These are phyloP conservation scores for Heloderma charlesbogerti DNA, from an alignment of 2,113 vertebrate genomes.

Conservation along the genomic window DNA sequence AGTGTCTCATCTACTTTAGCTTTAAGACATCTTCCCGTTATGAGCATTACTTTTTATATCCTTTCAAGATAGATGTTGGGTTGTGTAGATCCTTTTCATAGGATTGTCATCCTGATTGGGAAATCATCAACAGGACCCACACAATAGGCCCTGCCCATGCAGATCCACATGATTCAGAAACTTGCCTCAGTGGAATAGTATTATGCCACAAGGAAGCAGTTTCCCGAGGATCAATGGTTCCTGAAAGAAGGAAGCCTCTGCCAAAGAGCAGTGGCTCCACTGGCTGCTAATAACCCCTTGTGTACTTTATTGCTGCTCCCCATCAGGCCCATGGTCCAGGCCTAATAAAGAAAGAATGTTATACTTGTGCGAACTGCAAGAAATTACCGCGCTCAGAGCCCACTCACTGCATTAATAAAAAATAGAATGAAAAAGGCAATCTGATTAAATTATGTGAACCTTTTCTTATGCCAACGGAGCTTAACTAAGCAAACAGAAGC, in stretches of 20 bases:
- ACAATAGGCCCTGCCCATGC: background rate
- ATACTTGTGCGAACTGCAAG: slow-evolving; percentile 45
- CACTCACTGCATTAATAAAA: slow-evolving; percentile 77
- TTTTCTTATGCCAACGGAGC: slow-evolving; percentile 75
- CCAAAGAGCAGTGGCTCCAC: slow-evolving; percentile 6
- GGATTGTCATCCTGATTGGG: background rate
- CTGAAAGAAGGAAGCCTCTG: background rate
- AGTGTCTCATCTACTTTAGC: background rate
- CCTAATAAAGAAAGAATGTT: slow-evolving; percentile 41
- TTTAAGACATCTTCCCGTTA: background rate
- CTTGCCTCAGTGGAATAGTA: background rate
- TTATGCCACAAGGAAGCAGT: background rate
- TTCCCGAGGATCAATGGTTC: background rate
- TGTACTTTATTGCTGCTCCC: slow-evolving; percentile 5
- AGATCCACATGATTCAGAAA: background rate
- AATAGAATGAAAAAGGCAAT: slow-evolving; percentile 80
- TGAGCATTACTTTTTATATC: background rate
- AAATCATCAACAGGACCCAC: background rate
- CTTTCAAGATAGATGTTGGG: background rate
- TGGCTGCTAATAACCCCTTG: background rate
- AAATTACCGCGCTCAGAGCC: slow-evolving; percentile 56
- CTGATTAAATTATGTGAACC: slow-evolving; percentile 81
- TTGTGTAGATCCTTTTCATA: background rate
- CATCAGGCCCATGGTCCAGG: slow-evolving; percentile 50
- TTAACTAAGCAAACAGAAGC: slow-evolving; percentile 83